phyloP scores from a whole-genome alignment of 2,888 invertebrate genomes.

The Eulithis testata region DNA sequence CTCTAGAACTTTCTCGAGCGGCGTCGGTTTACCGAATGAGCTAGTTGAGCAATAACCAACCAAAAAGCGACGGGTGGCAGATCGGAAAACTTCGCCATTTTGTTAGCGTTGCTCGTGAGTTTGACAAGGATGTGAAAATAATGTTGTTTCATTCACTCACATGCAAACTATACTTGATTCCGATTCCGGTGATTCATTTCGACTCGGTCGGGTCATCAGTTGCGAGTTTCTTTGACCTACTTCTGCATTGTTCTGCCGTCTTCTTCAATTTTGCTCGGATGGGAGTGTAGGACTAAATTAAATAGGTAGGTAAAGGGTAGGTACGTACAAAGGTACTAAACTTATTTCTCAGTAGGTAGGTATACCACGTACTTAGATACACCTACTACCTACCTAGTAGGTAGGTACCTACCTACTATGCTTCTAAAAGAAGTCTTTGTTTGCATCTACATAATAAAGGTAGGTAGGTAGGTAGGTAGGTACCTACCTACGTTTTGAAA shows the following conservation, averaged over 20 bases:
- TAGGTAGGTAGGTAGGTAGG: slow-evolving; percentile 11
- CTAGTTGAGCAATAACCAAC: slow-evolving; percentile 3
- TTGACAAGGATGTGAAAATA: slow-evolving; percentile 53
- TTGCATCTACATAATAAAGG: not conserved
- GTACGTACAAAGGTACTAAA: not conserved
- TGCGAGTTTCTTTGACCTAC: slow-evolving; percentile 21
- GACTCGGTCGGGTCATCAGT: slow-evolving; percentile 1
- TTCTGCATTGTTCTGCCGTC: slow-evolving; percentile 28
- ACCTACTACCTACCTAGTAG: too few relatives aligned
- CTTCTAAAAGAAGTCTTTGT: too few relatives aligned
- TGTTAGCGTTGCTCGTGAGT: slow-evolving; percentile 62
- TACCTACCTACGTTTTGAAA: not conserved
- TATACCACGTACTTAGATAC: too few relatives aligned
- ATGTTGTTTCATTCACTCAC: slow-evolving; percentile 22
- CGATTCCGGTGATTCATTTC: slow-evolving; percentile 6
- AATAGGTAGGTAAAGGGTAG: too few relatives aligned
- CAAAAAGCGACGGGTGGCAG: slow-evolving; percentile 42
- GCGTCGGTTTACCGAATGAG: slow-evolving; percentile 55
- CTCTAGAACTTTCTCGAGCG: slow-evolving; percentile 54
- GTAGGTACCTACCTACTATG: too few relatives aligned
- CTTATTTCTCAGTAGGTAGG: too few relatives aligned
- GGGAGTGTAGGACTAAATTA: not conserved
- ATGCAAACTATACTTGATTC: slow-evolving; percentile 8
- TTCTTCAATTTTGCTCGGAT: slow-evolving; percentile 15
- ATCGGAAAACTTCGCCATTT: slow-evolving; percentile 65